Base-by-base conservation (phyloP, 2,797 vertebrate species). In the Helicolenus hilgendorfi region DNA sequence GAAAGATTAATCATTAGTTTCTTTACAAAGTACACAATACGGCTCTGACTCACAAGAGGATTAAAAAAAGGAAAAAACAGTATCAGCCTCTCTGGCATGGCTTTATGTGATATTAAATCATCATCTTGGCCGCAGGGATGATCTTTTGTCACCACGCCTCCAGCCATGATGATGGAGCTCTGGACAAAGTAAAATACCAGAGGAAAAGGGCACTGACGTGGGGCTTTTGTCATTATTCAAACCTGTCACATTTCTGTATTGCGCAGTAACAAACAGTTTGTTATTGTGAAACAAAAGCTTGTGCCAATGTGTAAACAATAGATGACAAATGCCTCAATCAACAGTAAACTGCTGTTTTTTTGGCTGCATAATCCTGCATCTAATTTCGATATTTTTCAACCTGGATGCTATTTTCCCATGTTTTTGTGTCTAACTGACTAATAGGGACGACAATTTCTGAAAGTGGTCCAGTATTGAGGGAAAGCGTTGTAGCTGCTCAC, bases 1-100 rank as follows among this genome's bases (percentile, higher is more conserved):
- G 13, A 74, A 86, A 74, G 45, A 87, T 84, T 70, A 87, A 89
- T 89, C 65, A 91, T 78, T 67, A 68, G 73, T 22, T 56, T 58
- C 73, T 77, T 88, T 49, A 55, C 27, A 81, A 81, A 82, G 83
- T n/a, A 72, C 63, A 85, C 67, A 76, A 22, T 65, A 69, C 9
- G 63, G 11, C 20, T 79, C 18, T 71, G 38, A 89, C 35, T 87
- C 83, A 82, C 27, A 75, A 22, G 58, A 85, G 35, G 69, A 83
- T 69, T 24, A 63, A 89, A 60, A 49, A 78, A 56, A 29, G 2
- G 62, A 11, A 55, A 88, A 82, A 86, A 79, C 62, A 77, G 45
- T 22, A 63, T 63, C 15, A 36, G 65, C 35, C 60, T 72, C 41
- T 79, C 53, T 83, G 74, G 49, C 49, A 29, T 27, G 11, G 55